Conservation (phyloP, 2,888 invertebrate genomes). For the Dasysyrphus albostriatus region DNA sequence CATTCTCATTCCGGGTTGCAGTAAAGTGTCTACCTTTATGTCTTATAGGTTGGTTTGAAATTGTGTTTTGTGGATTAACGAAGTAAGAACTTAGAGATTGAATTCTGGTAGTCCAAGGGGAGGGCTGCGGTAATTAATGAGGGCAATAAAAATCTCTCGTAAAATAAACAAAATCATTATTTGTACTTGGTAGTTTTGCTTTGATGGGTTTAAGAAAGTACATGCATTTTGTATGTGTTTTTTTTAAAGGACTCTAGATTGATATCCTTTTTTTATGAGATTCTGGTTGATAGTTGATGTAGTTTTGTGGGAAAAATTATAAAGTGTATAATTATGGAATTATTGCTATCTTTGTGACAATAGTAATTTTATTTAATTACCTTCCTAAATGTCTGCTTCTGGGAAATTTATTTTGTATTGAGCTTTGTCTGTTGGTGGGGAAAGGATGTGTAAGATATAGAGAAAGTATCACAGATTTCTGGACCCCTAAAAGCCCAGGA, state of each 20-base stretch:
- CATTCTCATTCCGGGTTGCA: not conserved
- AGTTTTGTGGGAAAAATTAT: slow-evolving; percentile 41
- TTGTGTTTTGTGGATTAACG: slow-evolving; percentile 68
- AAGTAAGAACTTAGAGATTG: slow-evolving; percentile 61
- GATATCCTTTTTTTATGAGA: slow-evolving; percentile 42
- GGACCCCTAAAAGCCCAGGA: no score
- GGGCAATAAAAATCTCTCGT: slow-evolving; percentile 81
- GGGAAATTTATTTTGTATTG: not conserved
- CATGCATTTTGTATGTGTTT: slow-evolving; percentile 18
- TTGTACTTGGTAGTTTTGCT: slow-evolving; percentile 76
- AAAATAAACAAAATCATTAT: slow-evolving; percentile 69
- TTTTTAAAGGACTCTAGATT: slow-evolving; percentile 27
- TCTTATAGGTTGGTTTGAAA: slow-evolving; percentile 3
- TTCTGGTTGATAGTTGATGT: not conserved
- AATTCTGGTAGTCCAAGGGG: slow-evolving; percentile 63
- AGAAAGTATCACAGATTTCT: no score
- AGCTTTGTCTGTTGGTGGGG: no score
- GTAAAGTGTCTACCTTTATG: slow-evolving; percentile 4
- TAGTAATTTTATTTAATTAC: slow-evolving; percentile 51
- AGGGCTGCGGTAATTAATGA: slow-evolving; percentile 81
- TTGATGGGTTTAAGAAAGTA: slow-evolving; percentile 26
- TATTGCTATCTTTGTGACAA: slow-evolving; percentile 14
- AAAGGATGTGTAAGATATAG: no score
- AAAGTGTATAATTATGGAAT: slow-evolving; percentile 46
- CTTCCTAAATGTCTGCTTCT: not conserved